Percentiles rank a stretch among this genome's conserved stretches.
phyloP scores from a whole-genome alignment of 2,888 invertebrate genomes.

The Yponomeuta sedellus region DNA sequence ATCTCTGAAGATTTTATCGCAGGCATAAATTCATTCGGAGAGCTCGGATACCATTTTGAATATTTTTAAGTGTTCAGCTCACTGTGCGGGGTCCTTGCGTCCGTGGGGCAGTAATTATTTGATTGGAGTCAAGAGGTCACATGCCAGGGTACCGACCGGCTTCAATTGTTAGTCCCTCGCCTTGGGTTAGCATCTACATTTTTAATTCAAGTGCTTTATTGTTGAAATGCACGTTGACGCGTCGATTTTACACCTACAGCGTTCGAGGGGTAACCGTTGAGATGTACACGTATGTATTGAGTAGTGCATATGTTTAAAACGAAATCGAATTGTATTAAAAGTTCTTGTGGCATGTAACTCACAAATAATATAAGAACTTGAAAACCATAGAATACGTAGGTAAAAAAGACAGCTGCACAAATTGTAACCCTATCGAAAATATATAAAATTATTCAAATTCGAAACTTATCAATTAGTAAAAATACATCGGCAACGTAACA shows the following conservation, averaged over 20 bases:
- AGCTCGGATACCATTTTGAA: constrained; percentile 67
- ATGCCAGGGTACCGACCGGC: constrained; percentile 62
- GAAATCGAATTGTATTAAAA: not conserved
- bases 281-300: no score
- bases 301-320: constrained; percentile 9
- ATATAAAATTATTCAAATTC: constrained; percentile 24
- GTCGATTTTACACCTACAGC: constrained; percentile 61
- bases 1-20: constrained; percentile 45
- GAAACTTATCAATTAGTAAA: constrained; percentile 51
- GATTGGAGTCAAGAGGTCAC: constrained; percentile 74
- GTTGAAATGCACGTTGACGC: constrained; percentile 48
- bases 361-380: no score
- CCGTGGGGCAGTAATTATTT: constrained; percentile 75
- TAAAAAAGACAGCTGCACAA: not conserved
- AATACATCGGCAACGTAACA: constrained; percentile 34
- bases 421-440: constrained; percentile 8
- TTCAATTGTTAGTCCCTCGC: constrained; percentile 51
- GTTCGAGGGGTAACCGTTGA: constrained; percentile 63
- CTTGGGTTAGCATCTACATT: constrained; percentile 37
- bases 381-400: not conserved
- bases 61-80: constrained; percentile 44
- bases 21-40: constrained; percentile 48
- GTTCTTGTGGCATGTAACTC: not conserved
- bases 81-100: constrained; percentile 52
- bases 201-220: constrained; percentile 42